Conservation (phyloP, 2,113 vertebrate species). For the Thalassarche chlororhynchos region DNA sequence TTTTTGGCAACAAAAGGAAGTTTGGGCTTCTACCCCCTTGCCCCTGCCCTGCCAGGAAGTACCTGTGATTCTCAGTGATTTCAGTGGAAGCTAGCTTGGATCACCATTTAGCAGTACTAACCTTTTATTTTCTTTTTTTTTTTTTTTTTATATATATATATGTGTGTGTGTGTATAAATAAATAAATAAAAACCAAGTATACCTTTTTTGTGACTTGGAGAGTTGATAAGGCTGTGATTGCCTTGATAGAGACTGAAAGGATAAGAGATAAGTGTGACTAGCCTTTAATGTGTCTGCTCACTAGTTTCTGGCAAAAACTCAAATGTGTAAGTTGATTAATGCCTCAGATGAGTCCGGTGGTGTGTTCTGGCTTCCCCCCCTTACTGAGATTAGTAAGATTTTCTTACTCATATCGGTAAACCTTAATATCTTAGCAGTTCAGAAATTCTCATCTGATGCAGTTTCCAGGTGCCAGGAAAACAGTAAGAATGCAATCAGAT, state of each 20-base stretch:
- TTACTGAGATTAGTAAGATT: neutral
- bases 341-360: neutral
- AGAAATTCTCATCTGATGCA: neutral
- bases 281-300: neutral
- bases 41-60: neutral
- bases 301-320: neutral
- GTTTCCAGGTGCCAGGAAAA: neutral
- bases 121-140: neutral
- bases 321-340: neutral
- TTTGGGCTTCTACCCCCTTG: neutral
- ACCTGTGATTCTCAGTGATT: neutral
- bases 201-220: neutral
- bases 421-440: neutral
- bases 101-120: neutral
- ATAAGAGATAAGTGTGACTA: neutral
- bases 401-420: neutral
- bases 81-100: neutral
- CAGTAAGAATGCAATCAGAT: neutral
- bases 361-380: neutral
- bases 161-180: no score
- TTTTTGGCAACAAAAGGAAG: neutral
- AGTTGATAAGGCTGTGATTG: neutral
- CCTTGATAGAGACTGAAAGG: neutral
- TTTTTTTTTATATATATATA: no score
- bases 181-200: neutral